Evolutionary conservation across 2,888 invertebrate genomes (phyloP).

Genomic region (Carabus problematicus): DNA sequence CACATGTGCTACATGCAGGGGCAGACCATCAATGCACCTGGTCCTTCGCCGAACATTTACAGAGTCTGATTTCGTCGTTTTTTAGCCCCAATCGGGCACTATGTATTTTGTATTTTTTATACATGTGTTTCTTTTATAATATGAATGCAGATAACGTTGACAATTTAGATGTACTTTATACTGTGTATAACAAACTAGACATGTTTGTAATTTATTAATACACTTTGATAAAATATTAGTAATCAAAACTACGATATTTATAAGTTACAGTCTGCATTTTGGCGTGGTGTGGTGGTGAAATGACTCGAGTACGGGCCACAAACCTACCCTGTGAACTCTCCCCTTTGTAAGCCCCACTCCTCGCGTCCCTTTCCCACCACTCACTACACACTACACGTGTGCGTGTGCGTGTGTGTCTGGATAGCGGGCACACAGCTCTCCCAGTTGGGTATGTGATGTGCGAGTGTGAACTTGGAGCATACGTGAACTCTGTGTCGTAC

Average conservation of each 20-base stretch:
- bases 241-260: too few relatives aligned
- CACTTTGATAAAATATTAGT: too few relatives aligned
- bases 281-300: too few relatives aligned
- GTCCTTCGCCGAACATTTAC: slow-evolving; percentile 25
- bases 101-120: too few relatives aligned
- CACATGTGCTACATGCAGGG: slow-evolving; percentile 39
- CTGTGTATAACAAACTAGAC: too few relatives aligned
- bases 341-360: not conserved
- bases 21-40: slow-evolving; percentile 35
- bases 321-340: not conserved
- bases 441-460: slow-evolving; percentile 18
- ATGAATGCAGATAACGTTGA: too few relatives aligned
- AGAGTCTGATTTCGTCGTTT: not conserved
- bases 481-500: not conserved
- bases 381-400: not conserved
- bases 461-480: not conserved
- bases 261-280: too few relatives aligned
- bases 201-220: too few relatives aligned
- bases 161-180: too few relatives aligned
- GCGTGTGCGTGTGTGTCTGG: slow-evolving; percentile 19
- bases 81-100: not conserved
- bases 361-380: slow-evolving; percentile 17
- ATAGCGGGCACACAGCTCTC: slow-evolving; percentile 2
- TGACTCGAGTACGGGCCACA: not conserved
- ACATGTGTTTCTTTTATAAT: too few relatives aligned